Evolutionary conservation across 1,140 invertebrate species (phyloP).

Genomic region (Drosophila sproati): DNA sequence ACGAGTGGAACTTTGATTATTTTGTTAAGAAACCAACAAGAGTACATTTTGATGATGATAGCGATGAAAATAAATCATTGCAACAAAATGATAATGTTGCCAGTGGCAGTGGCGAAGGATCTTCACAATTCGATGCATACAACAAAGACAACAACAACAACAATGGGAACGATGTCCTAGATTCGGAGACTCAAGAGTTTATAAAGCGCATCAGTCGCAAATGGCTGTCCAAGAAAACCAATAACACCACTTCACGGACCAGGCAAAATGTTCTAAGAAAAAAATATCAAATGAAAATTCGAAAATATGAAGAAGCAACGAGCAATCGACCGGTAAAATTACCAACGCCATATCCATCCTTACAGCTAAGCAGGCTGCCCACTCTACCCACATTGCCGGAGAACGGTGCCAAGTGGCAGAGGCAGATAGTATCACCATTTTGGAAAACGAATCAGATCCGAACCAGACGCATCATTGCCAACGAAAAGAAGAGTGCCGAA

Average conservation of each 20-base stretch:
- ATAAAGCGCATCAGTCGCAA: not conserved
- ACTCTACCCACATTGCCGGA: not conserved
- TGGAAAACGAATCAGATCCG: not conserved
- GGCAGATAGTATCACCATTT: not conserved
- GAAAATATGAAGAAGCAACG: not conserved
- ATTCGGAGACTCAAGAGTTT: not conserved
- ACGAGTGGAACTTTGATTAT: conserved; percentile 2
- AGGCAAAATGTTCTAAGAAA: not conserved
- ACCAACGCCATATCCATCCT: conserved; percentile 1
- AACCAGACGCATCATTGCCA: not conserved
- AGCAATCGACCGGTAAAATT: not conserved
- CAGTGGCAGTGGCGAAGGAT: not conserved
- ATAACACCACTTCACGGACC: not conserved
- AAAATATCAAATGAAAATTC: not conserved
- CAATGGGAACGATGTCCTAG: not conserved
- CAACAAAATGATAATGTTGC: not conserved
- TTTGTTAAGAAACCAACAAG: not conserved
- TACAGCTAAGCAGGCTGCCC: not conserved
- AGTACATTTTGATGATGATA: not conserved
- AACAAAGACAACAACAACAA: not conserved
- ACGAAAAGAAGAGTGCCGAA: not conserved
- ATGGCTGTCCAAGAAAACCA: not conserved
- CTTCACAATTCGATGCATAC: not conserved
- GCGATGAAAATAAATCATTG: not conserved
- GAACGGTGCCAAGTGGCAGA: not conserved